A percentile compares a stretch with the other conserved stretches of the same genome.
Evolutionary conservation across 2,797 vertebrate genomes (phyloP).

Genomic region (Fundulus diaphanus): DNA sequence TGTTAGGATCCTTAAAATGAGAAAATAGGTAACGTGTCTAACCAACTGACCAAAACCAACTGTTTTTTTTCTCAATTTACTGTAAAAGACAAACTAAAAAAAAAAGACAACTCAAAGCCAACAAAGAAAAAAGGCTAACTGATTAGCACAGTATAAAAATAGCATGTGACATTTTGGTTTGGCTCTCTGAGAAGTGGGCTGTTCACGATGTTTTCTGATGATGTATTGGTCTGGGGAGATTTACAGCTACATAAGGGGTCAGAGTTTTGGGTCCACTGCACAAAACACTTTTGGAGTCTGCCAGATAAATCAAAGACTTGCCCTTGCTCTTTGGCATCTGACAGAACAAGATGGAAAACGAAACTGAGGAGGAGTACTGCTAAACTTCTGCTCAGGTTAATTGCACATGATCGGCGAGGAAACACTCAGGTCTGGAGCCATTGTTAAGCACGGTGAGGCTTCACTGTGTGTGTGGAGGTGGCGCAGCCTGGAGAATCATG

Average conservation of each 20-base stretch:
- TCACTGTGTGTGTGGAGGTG: slow-evolving; percentile 32
- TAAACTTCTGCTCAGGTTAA: slow-evolving; percentile 53
- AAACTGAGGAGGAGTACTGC: slow-evolving; percentile 25
- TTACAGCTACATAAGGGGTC: slow-evolving; percentile 12
- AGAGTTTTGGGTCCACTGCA: slow-evolving; percentile 15
- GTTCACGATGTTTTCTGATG: slow-evolving; percentile 9
- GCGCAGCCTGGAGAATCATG: slow-evolving; percentile 58
- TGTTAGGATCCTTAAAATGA: slow-evolving; percentile 8
- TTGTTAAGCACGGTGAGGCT: slow-evolving; percentile 50
- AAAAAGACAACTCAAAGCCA: background rate
- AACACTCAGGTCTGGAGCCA: slow-evolving; percentile 52
- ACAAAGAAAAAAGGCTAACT: background rate
- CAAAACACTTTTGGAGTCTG: slow-evolving; percentile 12
- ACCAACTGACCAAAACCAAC: background rate
- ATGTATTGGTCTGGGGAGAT: slow-evolving; percentile 21
- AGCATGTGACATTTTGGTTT: slow-evolving; percentile 8
- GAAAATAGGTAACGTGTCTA: background rate
- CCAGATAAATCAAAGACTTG: slow-evolving; percentile 20
- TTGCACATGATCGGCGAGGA: slow-evolving; percentile 57
- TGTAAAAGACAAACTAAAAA: background rate
- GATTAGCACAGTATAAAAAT: slow-evolving; percentile 8
- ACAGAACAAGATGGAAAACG: slow-evolving; percentile 18
- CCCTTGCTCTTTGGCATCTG: slow-evolving; percentile 16
- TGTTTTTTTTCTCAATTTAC: background rate
- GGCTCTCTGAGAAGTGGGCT: slow-evolving; percentile 2